These are phyloP conservation scores for Platycheirus albimanus DNA, from an alignment of 2,888 invertebrate genomes.

Conservation along the genomic window DNA sequence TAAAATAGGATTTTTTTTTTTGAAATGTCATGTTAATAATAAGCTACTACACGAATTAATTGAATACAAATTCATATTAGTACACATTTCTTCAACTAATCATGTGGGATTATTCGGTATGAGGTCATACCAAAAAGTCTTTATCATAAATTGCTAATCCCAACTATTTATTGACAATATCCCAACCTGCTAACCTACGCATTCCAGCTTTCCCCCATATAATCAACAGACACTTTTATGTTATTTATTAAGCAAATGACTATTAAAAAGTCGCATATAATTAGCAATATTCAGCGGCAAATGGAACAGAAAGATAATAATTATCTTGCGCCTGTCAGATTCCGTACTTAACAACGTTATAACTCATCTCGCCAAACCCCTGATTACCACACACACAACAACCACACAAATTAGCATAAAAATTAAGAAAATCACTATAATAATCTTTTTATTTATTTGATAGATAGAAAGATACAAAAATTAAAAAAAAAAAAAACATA, in stretches of 20 bases:
- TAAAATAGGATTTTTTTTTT: no score
- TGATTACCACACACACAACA: conserved; percentile 49
- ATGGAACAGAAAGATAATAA: conserved; percentile 38
- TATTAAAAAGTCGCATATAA: conserved; percentile 30
- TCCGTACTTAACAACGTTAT: conserved; percentile 55
- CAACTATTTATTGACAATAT: conserved; percentile 9
- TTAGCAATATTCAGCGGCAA: no score
- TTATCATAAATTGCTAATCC: conserved; percentile 5
- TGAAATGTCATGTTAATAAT: no score
- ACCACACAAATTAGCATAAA: conserved; percentile 53
- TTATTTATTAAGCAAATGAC: conserved; percentile 22
- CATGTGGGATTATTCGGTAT: no score
- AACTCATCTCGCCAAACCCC: conserved; percentile 65
- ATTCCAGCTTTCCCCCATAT: background rate
- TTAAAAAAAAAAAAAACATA: conserved; percentile 62
- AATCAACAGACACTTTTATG: conserved; percentile 10
- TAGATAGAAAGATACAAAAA: conserved; percentile 39
- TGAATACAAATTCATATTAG: no score
- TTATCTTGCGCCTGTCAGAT: conserved; percentile 47
- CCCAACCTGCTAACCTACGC: conserved; percentile 19
- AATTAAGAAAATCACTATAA: conserved; percentile 59
- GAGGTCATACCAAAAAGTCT: background rate
- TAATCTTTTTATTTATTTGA: conserved; percentile 67
- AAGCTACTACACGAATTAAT: no score
- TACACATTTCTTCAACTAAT: no score